A percentile compares a stretch with the other conserved stretches of the same genome.
Conservation (phyloP, 23 tunicate species). For the Aplidium turbinatum region DNA sequence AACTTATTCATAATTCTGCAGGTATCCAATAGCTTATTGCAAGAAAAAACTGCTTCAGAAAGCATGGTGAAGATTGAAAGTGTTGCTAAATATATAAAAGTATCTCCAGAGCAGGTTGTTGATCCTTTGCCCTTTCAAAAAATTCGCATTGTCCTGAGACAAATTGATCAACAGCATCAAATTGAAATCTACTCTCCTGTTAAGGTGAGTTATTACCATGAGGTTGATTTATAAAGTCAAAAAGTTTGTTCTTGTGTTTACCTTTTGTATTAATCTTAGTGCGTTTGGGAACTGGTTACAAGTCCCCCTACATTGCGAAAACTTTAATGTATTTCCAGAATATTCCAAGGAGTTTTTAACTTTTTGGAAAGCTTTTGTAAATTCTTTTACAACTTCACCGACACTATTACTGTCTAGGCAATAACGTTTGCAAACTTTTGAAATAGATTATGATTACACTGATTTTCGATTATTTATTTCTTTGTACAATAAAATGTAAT, state of each 20-base stretch:
- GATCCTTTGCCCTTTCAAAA: constrained; percentile 48
- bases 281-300: too few species aligned
- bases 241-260: background rate
- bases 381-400: too few species aligned
- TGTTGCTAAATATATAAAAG: constrained; percentile 42
- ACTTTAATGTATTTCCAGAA: too few species aligned
- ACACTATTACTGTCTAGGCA: too few species aligned
- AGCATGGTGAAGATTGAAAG: constrained; percentile 29
- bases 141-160: constrained; percentile 48
- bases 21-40: constrained; percentile 12
- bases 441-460: too few species aligned
- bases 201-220: constrained; percentile 27
- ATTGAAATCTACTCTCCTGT: constrained; percentile 60
- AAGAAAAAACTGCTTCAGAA: constrained; percentile 13
- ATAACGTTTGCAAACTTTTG: too few species aligned
- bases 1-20: background rate
- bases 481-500: too few species aligned
- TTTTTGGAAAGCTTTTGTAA: too few species aligned
- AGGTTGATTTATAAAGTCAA: background rate
- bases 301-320: too few species aligned
- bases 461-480: too few species aligned
- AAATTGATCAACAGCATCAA: constrained; percentile 37
- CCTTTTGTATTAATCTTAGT: too few species aligned
- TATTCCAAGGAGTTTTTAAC: too few species aligned
- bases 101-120: constrained; percentile 23